Evolutionary conservation across 2,797 vertebrate species (phyloP).

Genomic region (Acridotheres tristis): DNA sequence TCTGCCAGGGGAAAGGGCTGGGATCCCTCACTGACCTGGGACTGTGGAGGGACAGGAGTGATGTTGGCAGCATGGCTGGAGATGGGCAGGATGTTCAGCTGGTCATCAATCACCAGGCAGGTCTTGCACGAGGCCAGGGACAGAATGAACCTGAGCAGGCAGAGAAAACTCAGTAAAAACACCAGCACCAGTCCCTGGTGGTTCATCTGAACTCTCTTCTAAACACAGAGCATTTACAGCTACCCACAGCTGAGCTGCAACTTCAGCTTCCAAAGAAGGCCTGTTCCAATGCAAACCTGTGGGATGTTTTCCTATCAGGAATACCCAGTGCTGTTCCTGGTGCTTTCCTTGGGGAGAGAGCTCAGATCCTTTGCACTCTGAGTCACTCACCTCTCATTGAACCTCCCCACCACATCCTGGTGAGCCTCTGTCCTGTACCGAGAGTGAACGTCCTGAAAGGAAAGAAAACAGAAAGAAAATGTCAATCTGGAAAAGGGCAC

Average conservation of each 20-base stretch:
- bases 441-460: slow-evolving; percentile 89
- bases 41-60: slow-evolving; percentile 86
- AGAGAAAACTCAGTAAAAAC: not conserved
- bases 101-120: slow-evolving; percentile 94
- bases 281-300: fast-evolving
- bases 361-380: not conserved
- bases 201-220: not conserved
- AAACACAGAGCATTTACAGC: not conserved
- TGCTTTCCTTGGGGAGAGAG: not conserved
- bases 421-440: slow-evolving; percentile 96
- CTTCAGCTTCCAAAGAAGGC: not conserved
- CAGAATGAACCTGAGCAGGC: slow-evolving; percentile 87
- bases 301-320: not conserved
- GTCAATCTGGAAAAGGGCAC: not conserved
- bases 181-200: not conserved
- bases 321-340: fast-evolving
- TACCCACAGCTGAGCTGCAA: not conserved
- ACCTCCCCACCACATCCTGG: slow-evolving; percentile 94
- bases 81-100: slow-evolving; percentile 93
- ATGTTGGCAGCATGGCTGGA: slow-evolving; percentile 91
- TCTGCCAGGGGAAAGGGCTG: not conserved
- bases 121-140: slow-evolving; percentile 93
- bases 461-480: not conserved
- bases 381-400: slow-evolving; percentile 89
- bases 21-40: slow-evolving; percentile 76